phyloP scores from a whole-genome alignment of 2,113 vertebrate species.

The Excalfactoria chinensis region DNA sequence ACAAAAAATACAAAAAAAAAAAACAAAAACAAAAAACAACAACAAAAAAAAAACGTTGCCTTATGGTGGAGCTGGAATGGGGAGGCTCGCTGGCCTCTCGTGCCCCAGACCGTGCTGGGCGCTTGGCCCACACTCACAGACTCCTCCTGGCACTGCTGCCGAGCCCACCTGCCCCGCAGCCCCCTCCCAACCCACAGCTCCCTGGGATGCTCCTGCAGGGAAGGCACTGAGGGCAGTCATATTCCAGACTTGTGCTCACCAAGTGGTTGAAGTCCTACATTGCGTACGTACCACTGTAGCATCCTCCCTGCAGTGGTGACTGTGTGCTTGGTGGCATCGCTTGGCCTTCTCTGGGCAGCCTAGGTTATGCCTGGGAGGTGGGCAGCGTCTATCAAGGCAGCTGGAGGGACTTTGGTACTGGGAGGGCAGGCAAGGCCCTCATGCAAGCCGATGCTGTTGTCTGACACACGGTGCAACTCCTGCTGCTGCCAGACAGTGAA shows the following conservation, averaged over 20 bases:
- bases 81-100: slow-evolving; percentile 14
- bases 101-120: background rate
- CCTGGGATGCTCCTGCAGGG: background rate
- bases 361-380: background rate
- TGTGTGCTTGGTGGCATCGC: slow-evolving; percentile 22
- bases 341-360: background rate
- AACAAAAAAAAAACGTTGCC: slow-evolving; percentile 76
- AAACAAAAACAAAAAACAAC: background rate
- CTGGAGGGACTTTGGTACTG: background rate
- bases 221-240: background rate
- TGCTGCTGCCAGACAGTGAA: background rate
- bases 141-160: slow-evolving; percentile 35
- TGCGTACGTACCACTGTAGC: background rate
- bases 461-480: background rate
- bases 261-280: background rate
- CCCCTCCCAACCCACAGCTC: background rate
- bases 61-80: slow-evolving; percentile 80
- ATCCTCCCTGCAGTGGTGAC: background rate
- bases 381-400: background rate
- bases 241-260: background rate
- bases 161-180: slow-evolving; percentile 36
- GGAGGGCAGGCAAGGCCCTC: background rate
- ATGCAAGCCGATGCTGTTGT: background rate
- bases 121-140: background rate
- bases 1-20: background rate